Base-by-base conservation (phyloP, 92 coral and sea anemone species). In the Porites evermanni region DNA sequence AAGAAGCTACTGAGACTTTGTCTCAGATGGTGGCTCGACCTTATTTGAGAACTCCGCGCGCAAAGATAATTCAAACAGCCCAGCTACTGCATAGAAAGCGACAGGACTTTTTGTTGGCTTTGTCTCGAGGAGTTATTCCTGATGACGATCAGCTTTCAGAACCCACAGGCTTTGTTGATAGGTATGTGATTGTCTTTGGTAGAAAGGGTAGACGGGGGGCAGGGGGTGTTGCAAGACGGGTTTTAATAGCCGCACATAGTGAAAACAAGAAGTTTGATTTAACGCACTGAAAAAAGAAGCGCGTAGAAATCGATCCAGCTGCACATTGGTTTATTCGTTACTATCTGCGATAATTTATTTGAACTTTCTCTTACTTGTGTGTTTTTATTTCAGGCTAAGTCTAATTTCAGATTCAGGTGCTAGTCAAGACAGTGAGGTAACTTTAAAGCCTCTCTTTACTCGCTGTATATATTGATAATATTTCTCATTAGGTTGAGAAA, bases 11-110 rank as follows among this genome's bases (percentile, higher is more conserved):
- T 24, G 99, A 96, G 78, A 90, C 88, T 24, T 82, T 96, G 16
- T 96, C 99, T 1, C 99, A 96, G 75, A 96, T 96, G 99, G 98
- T 96, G 7, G 99, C 99, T 0, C 90, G 99, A 17, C 99, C 99
- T 4, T 96, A 96, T 91, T 90, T 96, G 32, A 90, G 96, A 50
- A 96, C 99, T 8, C 99, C 99, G 23, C 92, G 99, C n/a, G 71
- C 95, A 7, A 94, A 89, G 52, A 95, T 96, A 24, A 96, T 96
- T 70, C 98, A 94, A 81, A 88, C 94, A 70, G 92, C 99, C 3
- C 91, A 94, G 53, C 72, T 88, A 44, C 82, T 95, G 50, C 94
- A 94, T 59, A 91, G 98, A 64, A 96, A 95, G 72, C 85, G 91
- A 38, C 91, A 87, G 18, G 98, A 94, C 52, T 96, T 96, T 72